These are phyloP conservation scores for Eupithecia dodoneata DNA, from an alignment of 2,888 invertebrate genomes.

Conservation along the genomic window DNA sequence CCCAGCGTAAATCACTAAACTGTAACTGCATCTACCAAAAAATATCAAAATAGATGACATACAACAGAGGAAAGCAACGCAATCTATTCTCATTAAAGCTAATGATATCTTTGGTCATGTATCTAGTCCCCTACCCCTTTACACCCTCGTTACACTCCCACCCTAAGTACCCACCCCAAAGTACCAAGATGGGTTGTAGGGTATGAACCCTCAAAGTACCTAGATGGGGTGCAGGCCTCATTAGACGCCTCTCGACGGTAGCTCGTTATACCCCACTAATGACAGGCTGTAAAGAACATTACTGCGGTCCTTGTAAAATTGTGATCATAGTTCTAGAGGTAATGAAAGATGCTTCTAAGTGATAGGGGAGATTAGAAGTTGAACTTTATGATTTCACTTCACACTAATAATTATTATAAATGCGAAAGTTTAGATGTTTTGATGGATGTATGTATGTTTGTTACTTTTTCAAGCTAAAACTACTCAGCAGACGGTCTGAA, in stretches of 20 bases:
- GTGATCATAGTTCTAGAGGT: not conserved
- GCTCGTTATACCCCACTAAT: constrained; percentile 33
- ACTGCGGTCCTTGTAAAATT: constrained; percentile 21
- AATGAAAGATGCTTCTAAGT: constrained; percentile 1
- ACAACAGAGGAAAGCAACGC: not conserved
- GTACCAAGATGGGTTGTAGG: constrained; percentile 20
- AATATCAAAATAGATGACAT: not conserved
- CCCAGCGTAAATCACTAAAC: not conserved
- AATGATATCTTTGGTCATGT: constrained; percentile 7
- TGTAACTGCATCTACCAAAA: not conserved
- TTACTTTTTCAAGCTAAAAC: too few species aligned
- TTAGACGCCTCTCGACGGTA: constrained; percentile 27
- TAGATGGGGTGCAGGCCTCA: constrained; percentile 21
- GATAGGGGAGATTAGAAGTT: constrained; percentile 11
- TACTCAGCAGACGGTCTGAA: too few species aligned
- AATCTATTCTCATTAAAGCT: not conserved
- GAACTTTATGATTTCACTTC: constrained; percentile 10
- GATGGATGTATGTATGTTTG: too few species aligned
- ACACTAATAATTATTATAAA: too few species aligned
- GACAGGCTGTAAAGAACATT: constrained; percentile 28
- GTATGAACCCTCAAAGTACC: constrained; percentile 5
- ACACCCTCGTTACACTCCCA: constrained; percentile 6
- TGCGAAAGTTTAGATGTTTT: too few species aligned
- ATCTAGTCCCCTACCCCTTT: constrained; percentile 13
- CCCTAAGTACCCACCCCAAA: constrained; percentile 26